A percentile compares a stretch with the other conserved stretches of the same genome.
Conservation (phyloP, 2,888 invertebrate genomes). For the Noctua pronuba region DNA sequence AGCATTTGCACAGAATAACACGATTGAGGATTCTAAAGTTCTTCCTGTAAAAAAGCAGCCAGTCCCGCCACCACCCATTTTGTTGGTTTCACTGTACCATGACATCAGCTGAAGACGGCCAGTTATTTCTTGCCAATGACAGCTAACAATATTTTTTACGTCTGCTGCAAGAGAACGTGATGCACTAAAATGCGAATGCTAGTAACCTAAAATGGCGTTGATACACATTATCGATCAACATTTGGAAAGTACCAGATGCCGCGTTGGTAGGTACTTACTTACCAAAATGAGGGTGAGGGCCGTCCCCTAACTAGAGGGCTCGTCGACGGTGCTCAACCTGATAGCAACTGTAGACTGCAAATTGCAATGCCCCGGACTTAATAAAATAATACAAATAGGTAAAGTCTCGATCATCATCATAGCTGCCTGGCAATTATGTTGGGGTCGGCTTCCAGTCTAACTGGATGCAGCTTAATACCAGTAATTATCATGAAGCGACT, state of each 20-base stretch:
- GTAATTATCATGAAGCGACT: background rate
- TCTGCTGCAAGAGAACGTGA: background rate
- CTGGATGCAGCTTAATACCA: background rate
- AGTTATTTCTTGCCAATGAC: background rate
- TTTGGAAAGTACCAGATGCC: slow-evolving; percentile 17
- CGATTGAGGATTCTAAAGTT: background rate
- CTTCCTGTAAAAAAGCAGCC: too few relatives aligned
- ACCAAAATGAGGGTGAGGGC: slow-evolving; percentile 34
- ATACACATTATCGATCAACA: slow-evolving; percentile 17
- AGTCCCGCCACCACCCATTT: too few relatives aligned
- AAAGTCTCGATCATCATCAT: background rate
- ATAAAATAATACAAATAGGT: background rate
- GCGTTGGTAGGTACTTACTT: slow-evolving; percentile 11
- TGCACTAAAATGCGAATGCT: background rate
- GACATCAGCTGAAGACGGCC: background rate
- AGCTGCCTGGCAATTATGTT: background rate
- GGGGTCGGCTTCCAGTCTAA: background rate
- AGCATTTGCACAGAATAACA: background rate
- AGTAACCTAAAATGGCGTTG: background rate
- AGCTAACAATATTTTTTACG: background rate
- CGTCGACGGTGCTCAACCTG: background rate
- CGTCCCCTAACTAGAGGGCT: slow-evolving; percentile 19
- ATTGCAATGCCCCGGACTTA: background rate
- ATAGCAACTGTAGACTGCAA: slow-evolving; percentile 11
- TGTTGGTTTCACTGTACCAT: background rate